Percentiles rank a stretch among this genome's conserved stretches.
These are phyloP conservation scores for Prenolepis imparis DNA, from an alignment of 2,888 invertebrate genomes.

Conservation along the genomic window DNA sequence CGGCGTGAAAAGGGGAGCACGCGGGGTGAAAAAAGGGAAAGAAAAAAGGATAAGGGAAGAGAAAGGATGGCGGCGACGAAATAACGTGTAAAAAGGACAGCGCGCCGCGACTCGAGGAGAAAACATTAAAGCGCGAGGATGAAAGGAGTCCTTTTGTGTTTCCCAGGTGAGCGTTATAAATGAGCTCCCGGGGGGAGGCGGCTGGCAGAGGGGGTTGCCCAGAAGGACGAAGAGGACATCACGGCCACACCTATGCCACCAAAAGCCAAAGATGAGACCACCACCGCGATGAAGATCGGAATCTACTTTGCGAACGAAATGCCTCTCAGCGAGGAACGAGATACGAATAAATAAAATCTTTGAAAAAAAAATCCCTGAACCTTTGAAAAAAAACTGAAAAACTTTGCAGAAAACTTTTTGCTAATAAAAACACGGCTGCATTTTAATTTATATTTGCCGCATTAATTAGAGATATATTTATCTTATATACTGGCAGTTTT, in stretches of 20 bases:
- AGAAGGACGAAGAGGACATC: slow-evolving; percentile 59
- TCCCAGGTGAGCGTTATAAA: slow-evolving; percentile 84
- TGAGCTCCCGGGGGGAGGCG: slow-evolving; percentile 77
- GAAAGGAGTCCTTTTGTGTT: slow-evolving; percentile 82
- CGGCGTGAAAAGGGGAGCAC: slow-evolving; percentile 11
- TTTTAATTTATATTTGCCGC: background rate
- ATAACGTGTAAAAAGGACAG: slow-evolving; percentile 72
- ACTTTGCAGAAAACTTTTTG: background rate
- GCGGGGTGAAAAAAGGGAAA: slow-evolving; percentile 6
- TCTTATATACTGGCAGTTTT: background rate
- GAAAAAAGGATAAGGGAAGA: slow-evolving; percentile 36
- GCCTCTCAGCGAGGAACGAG: slow-evolving; percentile 40
- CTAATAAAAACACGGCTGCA: background rate
- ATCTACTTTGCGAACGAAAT: slow-evolving; percentile 60
- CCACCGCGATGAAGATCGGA: slow-evolving; percentile 66
- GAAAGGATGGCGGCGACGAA: slow-evolving; percentile 61
- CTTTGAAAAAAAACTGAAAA: background rate
- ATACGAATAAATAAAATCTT: slow-evolving; percentile 13
- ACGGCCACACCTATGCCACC: slow-evolving; percentile 84
- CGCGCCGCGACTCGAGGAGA: slow-evolving; percentile 66
- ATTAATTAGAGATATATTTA: slow-evolving; percentile 1
- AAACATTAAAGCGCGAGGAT: slow-evolving; percentile 80
- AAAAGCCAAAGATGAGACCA: slow-evolving; percentile 79
- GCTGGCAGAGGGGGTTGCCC: slow-evolving; percentile 63
- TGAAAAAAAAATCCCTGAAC: background rate